Evolutionary conservation across 2,888 invertebrate genomes (phyloP), one percentile per base, ranked within the genome.

Genomic region (Phaedon cochleariae): DNA sequence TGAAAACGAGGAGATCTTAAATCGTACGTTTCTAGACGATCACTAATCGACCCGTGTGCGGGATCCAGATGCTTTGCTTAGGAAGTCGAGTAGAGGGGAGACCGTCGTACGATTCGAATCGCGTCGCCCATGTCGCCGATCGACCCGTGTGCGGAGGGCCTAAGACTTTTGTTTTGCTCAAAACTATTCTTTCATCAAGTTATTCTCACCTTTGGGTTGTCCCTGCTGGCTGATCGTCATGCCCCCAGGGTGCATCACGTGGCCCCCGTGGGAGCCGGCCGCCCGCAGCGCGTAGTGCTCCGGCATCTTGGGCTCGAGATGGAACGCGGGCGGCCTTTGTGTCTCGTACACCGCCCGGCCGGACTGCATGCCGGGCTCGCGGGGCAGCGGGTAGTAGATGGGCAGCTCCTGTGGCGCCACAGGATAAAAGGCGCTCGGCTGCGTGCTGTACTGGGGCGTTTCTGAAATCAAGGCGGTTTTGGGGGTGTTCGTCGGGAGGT

Each of bases 181-280:
- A 21, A 49, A 49, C n/a, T n/a, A n/a, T n/a, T n/a, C n/a, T n/a
- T n/a, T n/a, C n/a, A n/a, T n/a, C n/a, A n/a, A n/a, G n/a, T n/a
- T n/a, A n/a, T 49, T 3, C 6, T 54, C 70, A 71, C 75, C 71
- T 73, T 76, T 76, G 2, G 75, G 70, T 17, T 69, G 65, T 29
- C 70, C 69, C 22, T 85, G 85, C 65, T 87, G 86, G 74, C 85
- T 87, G 65, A 88, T 85, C 0, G 87, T 85, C 69, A 88, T 85
- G 6, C 86, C 81, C 54, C 85, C 85, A 29, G 86, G 85, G 73
- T 87, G 87, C 54, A 88, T 85, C n/a, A 87, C 86, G 70, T 87
- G 87, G 63, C 85, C 84, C 65, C 85, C 84, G 64, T 79, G 81
- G 3, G 78, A 77, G 9, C 80, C 68, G 15, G 85, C 83, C 1